Evolutionary conservation across 2,888 invertebrate genomes (phyloP), one percentile per base, ranked within the genome.

Genomic region (Eumacrocentrus americanus): DNA sequence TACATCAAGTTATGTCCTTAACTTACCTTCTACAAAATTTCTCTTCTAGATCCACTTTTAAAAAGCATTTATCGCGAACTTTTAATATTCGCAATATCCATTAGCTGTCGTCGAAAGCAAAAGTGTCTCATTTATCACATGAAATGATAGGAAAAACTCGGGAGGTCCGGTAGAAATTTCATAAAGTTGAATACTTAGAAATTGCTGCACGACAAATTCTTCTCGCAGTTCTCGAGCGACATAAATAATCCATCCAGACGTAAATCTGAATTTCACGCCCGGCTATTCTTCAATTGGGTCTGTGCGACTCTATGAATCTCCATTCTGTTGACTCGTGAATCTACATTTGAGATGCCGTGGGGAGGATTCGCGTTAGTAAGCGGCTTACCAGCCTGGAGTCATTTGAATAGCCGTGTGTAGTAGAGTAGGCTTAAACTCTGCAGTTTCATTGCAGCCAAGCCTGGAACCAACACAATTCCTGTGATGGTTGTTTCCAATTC

Each of bases 311-410:
- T 62, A 62, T 67, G 63, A 67, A 67, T 65, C 60, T 67, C 63
- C 52, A 67, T 65, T 65, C 60, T 66, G 70, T 69, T 67, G 65
- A 67, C 67, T 67, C 63, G 59, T 65, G 68, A 68, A 70, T 70
- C 69, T 68, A 67, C 69, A 70, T 68, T 70, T 70, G 63, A 67
- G 42, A 3, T n/a, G 9, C n/a, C 7, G 5, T 7, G 48, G 57
- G 46, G 22, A 54, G 59, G 42, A n/a, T n/a, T 40, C 51, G 48
- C 35, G 44, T 20, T 37, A 38, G 48, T 59, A 63, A 65, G 62
- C 62, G 55, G 65, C 62, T 67, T 67, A 59, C 52, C 62, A 46
- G 22, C n/a, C 22, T 58, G 42, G 37, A 61, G 52, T 63, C 58
- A 63, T 67, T 62, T 67, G 60, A 65, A 63, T 65, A 62, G 44